phyloP scores from a whole-genome alignment of 2,888 invertebrate species.

The Pseudolycoriella hygida region DNA sequence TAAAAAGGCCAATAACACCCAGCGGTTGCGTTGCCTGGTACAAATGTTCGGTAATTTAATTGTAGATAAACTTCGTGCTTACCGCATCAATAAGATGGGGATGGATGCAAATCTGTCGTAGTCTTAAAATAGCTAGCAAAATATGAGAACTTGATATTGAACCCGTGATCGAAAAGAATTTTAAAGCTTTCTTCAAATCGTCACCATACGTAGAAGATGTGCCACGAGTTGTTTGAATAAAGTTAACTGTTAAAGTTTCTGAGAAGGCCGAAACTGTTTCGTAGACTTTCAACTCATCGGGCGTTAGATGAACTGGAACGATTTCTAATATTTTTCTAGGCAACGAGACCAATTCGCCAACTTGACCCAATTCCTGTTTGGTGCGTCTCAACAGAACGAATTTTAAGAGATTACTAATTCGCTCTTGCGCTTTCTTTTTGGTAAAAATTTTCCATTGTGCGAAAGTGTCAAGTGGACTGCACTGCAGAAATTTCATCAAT shows the following conservation, averaged over 20 bases:
- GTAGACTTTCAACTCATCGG: conserved; percentile 59
- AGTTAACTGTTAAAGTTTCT: conserved; percentile 57
- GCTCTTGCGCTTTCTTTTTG: conserved; percentile 53
- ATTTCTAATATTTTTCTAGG: conserved; percentile 41
- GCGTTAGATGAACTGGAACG: conserved; percentile 42
- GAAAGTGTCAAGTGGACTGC: conserved; percentile 78
- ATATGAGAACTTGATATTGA: conserved; percentile 31
- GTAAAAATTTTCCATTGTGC: conserved; percentile 75
- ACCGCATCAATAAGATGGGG: conserved; percentile 62
- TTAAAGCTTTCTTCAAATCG: too few relatives aligned
- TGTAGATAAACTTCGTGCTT: too few relatives aligned
- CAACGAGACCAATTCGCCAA: conserved; percentile 41
- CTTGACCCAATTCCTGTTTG: conserved; percentile 55
- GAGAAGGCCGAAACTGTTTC: conserved; percentile 55
- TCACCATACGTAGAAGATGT: too few relatives aligned
- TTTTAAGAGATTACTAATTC: conserved; percentile 69
- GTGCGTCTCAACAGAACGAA: conserved; percentile 74
- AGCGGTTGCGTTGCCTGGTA: too few relatives aligned
- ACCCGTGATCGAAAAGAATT: too few relatives aligned
- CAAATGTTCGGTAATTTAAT: too few relatives aligned
- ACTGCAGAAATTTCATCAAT: conserved; percentile 63
- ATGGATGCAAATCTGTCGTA: conserved; percentile 83
- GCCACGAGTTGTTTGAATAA: conserved; percentile 31
- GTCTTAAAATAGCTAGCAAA: conserved; percentile 61
- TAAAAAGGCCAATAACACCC: too few relatives aligned